phyloP scores from a whole-genome alignment of 2,797 vertebrate genomes.

The Carcharodon carcharias region DNA sequence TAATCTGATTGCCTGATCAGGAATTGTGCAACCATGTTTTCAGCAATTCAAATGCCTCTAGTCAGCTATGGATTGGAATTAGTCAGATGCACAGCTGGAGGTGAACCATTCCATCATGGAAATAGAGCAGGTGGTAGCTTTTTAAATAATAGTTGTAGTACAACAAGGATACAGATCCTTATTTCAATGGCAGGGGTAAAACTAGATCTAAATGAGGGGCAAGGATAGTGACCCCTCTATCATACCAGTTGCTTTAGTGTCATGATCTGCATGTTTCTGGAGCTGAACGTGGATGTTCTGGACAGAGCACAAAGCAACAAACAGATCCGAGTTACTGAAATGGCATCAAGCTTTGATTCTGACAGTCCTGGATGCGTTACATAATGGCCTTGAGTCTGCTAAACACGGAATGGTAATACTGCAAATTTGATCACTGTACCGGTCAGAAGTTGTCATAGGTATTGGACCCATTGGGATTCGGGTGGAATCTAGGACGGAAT shows the following conservation, averaged over 20 bases:
- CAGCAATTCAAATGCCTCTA: neutral
- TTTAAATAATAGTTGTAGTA: neutral
- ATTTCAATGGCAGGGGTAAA: neutral
- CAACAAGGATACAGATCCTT: neutral
- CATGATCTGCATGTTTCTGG: neutral
- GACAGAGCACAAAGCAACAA: neutral
- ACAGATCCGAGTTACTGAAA: neutral
- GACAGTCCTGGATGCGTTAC: neutral
- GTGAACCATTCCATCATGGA: neutral
- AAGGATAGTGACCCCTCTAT: neutral
- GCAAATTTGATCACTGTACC: neutral
- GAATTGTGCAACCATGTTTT: neutral
- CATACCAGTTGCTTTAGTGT: neutral
- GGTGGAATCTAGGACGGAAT: neutral
- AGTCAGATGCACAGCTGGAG: too few relatives aligned
- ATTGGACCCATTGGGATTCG: neutral
- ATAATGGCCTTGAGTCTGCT: neutral
- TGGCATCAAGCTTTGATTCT: neutral
- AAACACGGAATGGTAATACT: neutral
- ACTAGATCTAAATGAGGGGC: neutral
- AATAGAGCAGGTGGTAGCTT: neutral
- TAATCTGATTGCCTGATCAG: neutral
- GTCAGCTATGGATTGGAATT: neutral
- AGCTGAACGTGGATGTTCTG: neutral
- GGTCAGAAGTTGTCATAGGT: neutral